Evolutionary conservation across 2,888 invertebrate species (phyloP), one percentile per base, ranked within the genome.

Genomic region (Caenorhabditis uteleia): DNA sequence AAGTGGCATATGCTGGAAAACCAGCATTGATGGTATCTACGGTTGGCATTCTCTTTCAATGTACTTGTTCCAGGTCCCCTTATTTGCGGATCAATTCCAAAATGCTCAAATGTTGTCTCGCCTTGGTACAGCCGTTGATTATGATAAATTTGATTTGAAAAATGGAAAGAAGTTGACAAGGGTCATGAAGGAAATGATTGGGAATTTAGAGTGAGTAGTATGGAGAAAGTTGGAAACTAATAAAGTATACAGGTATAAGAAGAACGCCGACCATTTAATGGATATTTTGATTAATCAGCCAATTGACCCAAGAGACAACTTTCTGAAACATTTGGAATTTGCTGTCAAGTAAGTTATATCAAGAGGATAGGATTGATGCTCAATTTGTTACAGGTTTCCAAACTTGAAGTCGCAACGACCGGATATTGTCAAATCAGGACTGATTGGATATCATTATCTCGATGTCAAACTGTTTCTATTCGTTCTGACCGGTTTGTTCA

Each of bases 121-220:
- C 12, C 59, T 62, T 18, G 58, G 59, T 27, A 50, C 55, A n/a
- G 70, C 67, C 3, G 38, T 54, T n/a, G 38, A 47, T 16, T 60
- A 54, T 39, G 53, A 60, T 21, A 60, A 53, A 20, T 48, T 53
- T 26, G 59, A 60, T 14, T 21, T 60, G n/a, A n/a, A 34, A 39
- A 44, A 60, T 14, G 47, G 48, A 16, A 33, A 53, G 10, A 60
- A 48, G 16, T 29, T 60, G 21, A 45, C n/a, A n/a, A n/a, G n/a
- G n/a, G n/a, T n/a, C n/a, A n/a, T 40, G 2, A 4, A 16, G 8
- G 23, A 40, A 7, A 40, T 40, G 40, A 40, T 25, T 21, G 14
- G 6, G 20, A 40, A 23, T 12, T 14, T n/a, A 23, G n/a, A n/a
- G n/a, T n/a, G n/a, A n/a, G n/a, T n/a, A n/a, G n/a, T n/a, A n/a